These are phyloP conservation scores for Oeneis ivallda DNA, from an alignment of 2,888 invertebrate species.

Conservation along the genomic window DNA sequence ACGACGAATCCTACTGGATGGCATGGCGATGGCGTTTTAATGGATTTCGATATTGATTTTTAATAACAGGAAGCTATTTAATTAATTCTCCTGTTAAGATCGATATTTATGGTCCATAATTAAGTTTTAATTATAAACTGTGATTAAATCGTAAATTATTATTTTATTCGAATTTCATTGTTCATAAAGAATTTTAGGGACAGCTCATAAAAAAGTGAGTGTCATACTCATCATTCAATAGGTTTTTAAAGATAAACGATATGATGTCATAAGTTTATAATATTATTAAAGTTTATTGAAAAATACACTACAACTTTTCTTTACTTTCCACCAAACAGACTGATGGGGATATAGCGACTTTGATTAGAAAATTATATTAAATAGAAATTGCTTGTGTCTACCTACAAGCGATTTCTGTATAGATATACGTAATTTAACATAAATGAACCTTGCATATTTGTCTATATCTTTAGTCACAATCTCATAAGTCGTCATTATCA, in stretches of 20 bases:
- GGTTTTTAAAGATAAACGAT: too few species aligned
- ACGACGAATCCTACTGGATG: constrained; percentile 19
- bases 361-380: too few species aligned
- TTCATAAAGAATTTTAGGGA: background rate
- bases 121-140: constrained; percentile 24
- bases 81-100: constrained; percentile 21
- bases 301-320: too few species aligned
- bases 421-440: too few species aligned
- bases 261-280: too few species aligned
- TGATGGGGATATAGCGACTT: too few species aligned
- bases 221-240: background rate
- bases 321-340: too few species aligned
- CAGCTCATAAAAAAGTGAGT: background rate
- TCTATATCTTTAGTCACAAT: background rate
- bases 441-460: too few species aligned
- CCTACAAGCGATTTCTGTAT: too few species aligned
- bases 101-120: constrained; percentile 20
- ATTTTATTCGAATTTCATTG: constrained; percentile 4
- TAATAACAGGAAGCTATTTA: constrained; percentile 33
- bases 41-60: constrained; percentile 35
- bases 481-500: background rate
- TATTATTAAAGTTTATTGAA: too few species aligned
- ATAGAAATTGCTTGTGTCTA: too few species aligned
- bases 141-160: constrained; percentile 12
- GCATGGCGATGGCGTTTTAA: constrained; percentile 25